Base-by-base conservation (phyloP, 2,888 invertebrate genomes). In the Rhamnusium bicolor region DNA sequence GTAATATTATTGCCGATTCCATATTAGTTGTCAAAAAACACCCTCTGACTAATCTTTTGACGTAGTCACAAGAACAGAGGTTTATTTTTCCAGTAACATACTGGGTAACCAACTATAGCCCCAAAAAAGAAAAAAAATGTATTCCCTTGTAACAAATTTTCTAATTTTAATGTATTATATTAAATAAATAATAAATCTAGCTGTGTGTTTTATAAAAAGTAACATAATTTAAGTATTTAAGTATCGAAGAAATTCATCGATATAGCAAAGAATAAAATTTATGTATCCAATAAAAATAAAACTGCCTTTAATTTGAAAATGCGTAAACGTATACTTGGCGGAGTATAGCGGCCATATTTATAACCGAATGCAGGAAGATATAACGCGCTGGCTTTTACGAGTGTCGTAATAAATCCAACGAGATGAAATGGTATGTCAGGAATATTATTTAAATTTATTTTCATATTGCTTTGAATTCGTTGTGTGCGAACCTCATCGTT, bases 351-450 rank as follows among this genome's bases (percentile, higher is more conserved):
- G 19, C 53, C 78, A 80, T 77, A 80, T 81, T 81, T 79, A 81
- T 78, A 75, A 74, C 77, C 74, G 49, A 73, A 75, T 74, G 76
- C 69, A 75, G 72, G 71, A 72, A 77, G 66, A 79, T 75, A 83
- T 82, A 82, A 80, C 78, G 80, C 80, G 67, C 81, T 79, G 74
- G 82, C 81, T 85, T 85, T 85, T 85, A 85, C 82, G 85, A 84
- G 81, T 83, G 79, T 77, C 79, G 84, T 82, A 83, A 86, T 86
- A 87, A 86, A 86, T 87, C 85, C 83, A 81, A 78, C 82, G 81
- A 83, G 85, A 85, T 86, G 86, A 86, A 85, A 87, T 84, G 82
- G 82, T 81, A 82, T 78, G 83, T 83, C 81, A 79, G 80, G 79
- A 83, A 84, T 84, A 82, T 83, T 84, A 84, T 76, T 74, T 71